Conservation (phyloP, 2,888 invertebrate genomes). For the Rosalia funebris region DNA sequence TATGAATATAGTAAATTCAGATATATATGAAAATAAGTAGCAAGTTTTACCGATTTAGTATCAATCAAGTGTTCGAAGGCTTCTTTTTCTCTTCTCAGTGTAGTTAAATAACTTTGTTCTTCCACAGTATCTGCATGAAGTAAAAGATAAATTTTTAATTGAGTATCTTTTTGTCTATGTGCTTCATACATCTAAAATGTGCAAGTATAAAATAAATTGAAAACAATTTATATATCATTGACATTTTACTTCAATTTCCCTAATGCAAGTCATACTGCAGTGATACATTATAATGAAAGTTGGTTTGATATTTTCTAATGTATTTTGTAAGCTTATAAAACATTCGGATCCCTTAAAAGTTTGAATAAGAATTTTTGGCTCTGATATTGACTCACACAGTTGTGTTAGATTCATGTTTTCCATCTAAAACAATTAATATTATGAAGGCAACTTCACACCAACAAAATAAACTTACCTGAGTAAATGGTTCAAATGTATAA, state of each 20-base stretch:
- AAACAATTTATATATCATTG: background rate
- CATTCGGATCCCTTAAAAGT: slow-evolving; percentile 81
- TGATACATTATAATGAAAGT: slow-evolving; percentile 91
- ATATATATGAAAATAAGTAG: background rate
- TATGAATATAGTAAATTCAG: too few species aligned
- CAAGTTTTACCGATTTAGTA: slow-evolving; percentile 84
- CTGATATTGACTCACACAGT: slow-evolving; percentile 67
- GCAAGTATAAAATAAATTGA: slow-evolving; percentile 6
- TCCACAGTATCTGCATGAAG: slow-evolving; percentile 94
- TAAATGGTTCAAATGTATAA: slow-evolving; percentile 71
- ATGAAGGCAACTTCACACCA: background rate
- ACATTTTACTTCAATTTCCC: slow-evolving; percentile 83
- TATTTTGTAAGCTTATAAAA: slow-evolving; percentile 76
- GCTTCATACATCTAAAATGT: slow-evolving; percentile 74
- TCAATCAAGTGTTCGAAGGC: slow-evolving; percentile 93
- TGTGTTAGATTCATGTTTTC: slow-evolving; percentile 76
- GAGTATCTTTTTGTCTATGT: slow-evolving; percentile 66
- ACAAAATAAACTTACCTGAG: slow-evolving; percentile 65
- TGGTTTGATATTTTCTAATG: slow-evolving; percentile 76
- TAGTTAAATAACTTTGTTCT: slow-evolving; percentile 94
- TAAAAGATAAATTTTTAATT: slow-evolving; percentile 85
- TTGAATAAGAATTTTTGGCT: slow-evolving; percentile 78
- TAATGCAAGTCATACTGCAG: slow-evolving; percentile 84
- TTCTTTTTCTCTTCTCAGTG: slow-evolving; percentile 89
- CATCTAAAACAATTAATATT: slow-evolving; percentile 64